Evolutionary conservation across 2,888 invertebrate species (phyloP), one percentile per base, ranked within the genome.

Genomic region (Phoronis australis): DNA sequence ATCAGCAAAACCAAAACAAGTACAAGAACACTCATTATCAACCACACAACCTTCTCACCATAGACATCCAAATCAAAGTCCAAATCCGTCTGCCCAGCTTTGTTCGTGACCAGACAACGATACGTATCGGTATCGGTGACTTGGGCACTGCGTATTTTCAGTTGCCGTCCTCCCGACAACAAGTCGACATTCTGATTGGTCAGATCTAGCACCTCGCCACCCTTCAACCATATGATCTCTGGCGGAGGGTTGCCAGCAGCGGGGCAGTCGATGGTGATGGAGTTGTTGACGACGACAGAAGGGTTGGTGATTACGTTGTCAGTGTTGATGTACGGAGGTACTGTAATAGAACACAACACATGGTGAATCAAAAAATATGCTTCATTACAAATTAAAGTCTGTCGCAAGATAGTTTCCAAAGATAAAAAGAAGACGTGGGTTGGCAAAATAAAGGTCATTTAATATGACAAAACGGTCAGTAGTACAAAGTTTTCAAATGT

Each of bases 21-120:
- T n/a, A n/a, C n/a, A n/a, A n/a, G n/a, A n/a, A n/a, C n/a, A n/a
- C n/a, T n/a, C n/a, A n/a, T n/a, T n/a, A n/a, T n/a, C n/a, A n/a
- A n/a, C n/a, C n/a, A n/a, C n/a, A n/a, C n/a, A n/a, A n/a, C n/a
- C 15, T 31, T 27, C 56, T 27, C 53, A 69, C 69, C 64, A 46
- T 57, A 54, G 12, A 73, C 69, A 50, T 62, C 49, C 4, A 74
- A 51, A 35, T 61, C 44, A 54, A 68, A 69, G 24, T 68, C 64
- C 0, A 65, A 49, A 21, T 54, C 40, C 40, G 80, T 75, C 18
- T 63, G 59, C 2, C 80, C 80, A 4, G 78, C 79, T 50, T 79
- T 78, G 62, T 80, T 81, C 2, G 56, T 61, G 3, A 78, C 80
- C 23, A 71, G 57, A 61, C 80, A 80, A 24, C 66, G 65, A 57